Evolutionary conservation across 1,140 invertebrate genomes (phyloP).

Genomic region (Lasaia peninsularis): DNA sequence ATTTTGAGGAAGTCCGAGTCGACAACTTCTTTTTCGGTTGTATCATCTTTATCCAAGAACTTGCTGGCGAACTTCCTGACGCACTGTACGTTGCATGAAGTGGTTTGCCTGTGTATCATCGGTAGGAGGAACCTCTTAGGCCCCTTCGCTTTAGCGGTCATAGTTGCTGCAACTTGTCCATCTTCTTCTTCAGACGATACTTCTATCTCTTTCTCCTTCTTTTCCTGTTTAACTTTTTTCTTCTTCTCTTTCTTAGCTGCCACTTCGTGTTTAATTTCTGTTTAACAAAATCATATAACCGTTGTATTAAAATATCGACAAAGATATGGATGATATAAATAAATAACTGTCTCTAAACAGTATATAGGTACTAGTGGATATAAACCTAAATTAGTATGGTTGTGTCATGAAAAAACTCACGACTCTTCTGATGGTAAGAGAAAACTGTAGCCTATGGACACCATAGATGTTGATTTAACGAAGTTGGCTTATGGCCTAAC

Average conservation of each 20-base stretch:
- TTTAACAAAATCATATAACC: neutral
- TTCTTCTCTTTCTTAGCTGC: constrained; percentile 26
- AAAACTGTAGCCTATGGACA: too few relatives aligned
- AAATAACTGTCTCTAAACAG: too few relatives aligned
- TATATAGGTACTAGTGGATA: too few relatives aligned
- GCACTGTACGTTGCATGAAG: constrained; percentile 13
- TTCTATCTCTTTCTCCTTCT: constrained; percentile 17
- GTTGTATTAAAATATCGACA: neutral
- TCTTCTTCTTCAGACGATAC: constrained; percentile 1
- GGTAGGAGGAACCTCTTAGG: constrained; percentile 46
- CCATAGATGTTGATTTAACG: too few relatives aligned
- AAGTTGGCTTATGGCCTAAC: too few relatives aligned
- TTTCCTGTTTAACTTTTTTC: constrained; percentile 28
- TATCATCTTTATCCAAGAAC: constrained; percentile 11
- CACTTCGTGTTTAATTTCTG: constrained; percentile 27
- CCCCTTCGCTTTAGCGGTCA: constrained; percentile 22
- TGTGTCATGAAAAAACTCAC: too few relatives aligned
- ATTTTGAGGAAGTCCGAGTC: constrained; percentile 44
- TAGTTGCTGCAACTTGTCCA: constrained; percentile 21
- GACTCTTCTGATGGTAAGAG: too few relatives aligned
- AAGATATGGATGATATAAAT: too few relatives aligned
- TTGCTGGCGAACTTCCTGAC: constrained; percentile 33
- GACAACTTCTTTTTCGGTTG: constrained; percentile 15
- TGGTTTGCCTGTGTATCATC: constrained; percentile 27
- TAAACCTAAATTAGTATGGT: too few relatives aligned